A percentile compares a stretch with the other conserved stretches of the same genome.
Conservation (phyloP, 2,113 vertebrate genomes). For the Chroicocephalus ridibundus region DNA sequence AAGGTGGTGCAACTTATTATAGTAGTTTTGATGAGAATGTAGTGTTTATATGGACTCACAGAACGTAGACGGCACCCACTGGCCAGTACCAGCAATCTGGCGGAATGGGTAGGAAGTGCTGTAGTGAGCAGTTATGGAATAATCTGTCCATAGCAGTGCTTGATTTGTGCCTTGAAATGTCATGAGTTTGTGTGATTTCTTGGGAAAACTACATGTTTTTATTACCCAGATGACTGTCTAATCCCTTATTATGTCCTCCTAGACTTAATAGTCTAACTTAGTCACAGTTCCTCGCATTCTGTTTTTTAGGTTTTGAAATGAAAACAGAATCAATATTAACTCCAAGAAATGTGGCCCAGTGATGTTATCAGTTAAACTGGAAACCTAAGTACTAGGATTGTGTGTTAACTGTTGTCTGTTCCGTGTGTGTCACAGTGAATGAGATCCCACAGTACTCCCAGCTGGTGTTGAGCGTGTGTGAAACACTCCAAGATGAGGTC, state of each 20-base stretch:
- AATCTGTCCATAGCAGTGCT: not conserved
- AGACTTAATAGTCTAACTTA: not conserved
- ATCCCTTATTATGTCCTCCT: not conserved
- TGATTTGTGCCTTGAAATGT: not conserved
- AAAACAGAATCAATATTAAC: not conserved
- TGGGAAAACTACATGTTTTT: not conserved
- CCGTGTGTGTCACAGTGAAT: slow-evolving; percentile 73
- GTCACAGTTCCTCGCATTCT: not conserved
- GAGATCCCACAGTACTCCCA: slow-evolving; percentile 94
- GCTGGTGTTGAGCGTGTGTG: slow-evolving; percentile 89
- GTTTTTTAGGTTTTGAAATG: not conserved
- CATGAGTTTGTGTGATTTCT: not conserved
- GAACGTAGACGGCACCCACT: not conserved
- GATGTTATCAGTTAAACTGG: not conserved
- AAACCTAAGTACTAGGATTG: not conserved
- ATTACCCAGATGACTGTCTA: not conserved
- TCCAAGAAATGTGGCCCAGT: not conserved
- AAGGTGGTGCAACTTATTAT: not conserved
- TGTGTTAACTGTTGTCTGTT: not conserved
- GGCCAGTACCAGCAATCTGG: not conserved
- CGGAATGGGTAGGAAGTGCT: not conserved
- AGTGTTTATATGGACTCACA: not conserved
- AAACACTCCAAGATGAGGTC: slow-evolving; percentile 91
- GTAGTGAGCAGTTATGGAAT: not conserved
- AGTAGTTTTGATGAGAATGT: not conserved